A percentile compares a stretch with the other conserved stretches of the same genome.
phyloP scores from a whole-genome alignment of 2,797 vertebrate species.

The Echeneis naucrates region DNA sequence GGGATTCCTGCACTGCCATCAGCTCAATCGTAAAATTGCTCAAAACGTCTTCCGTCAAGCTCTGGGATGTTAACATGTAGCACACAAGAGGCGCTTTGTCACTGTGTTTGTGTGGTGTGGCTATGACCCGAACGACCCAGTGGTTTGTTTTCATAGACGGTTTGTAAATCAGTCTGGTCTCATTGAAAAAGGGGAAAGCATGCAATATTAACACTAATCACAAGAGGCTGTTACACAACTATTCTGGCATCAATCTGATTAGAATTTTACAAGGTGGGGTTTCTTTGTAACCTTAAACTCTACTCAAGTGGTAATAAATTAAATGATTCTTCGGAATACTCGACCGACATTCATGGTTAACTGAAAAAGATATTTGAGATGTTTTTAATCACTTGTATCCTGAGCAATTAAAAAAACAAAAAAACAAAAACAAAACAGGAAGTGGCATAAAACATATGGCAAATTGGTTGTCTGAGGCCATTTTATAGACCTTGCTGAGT shows the following conservation, averaged over 20 bases:
- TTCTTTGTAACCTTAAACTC: background rate
- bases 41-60: constrained; percentile 24
- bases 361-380: background rate
- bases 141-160: constrained; percentile 44
- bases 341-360: background rate
- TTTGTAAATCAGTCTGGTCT: constrained; percentile 33
- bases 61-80: constrained; percentile 24
- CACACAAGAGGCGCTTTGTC: constrained; percentile 60
- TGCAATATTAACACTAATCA: constrained; percentile 18
- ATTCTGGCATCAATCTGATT: constrained; percentile 2
- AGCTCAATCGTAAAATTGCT: constrained; percentile 6
- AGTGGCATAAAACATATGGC: too few species aligned
- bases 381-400: background rate
- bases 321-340: background rate
- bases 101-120: constrained; percentile 17
- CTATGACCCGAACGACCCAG: constrained; percentile 44
- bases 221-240: background rate
- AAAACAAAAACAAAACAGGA: too few species aligned
- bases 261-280: background rate
- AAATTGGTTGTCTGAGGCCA: background rate
- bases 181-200: constrained; percentile 6
- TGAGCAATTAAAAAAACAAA: background rate
- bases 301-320: background rate
- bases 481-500: background rate
- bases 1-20: constrained; percentile 1